Base-by-base conservation (phyloP, 2,113 vertebrate genomes). In the Hepsetus odoe region DNA sequence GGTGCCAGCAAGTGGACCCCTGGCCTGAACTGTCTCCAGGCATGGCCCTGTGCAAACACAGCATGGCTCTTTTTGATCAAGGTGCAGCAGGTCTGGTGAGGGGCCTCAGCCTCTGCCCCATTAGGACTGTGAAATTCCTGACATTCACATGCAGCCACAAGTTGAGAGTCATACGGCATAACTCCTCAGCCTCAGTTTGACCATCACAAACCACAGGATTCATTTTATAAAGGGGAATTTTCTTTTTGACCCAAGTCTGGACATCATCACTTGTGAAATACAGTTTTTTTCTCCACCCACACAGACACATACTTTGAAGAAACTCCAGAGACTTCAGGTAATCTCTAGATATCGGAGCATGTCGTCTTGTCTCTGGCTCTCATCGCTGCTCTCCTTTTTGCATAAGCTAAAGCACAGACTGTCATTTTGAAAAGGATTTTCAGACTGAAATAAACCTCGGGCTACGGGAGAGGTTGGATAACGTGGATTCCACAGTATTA, bases 81-180 rank as follows among this genome's bases (percentile, higher is more conserved):
- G 44, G 69, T 32, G 26, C 28, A 5, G 58, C 66, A 40, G 65
- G 55, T 22, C 65, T 73, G 44, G 42, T 65, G 56, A 74, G 76
- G 78, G 83, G 83, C 83, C 80, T 79, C 24, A 20, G 10, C 55
- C 67, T 78, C 79, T 76, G 82, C 42, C 13, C 66, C 56, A 81
- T 22, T 62, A 81, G 83, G 44, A 76, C 80, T 84, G 56, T 81
- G 77, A 83, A 85, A 82, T 87, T 88, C 87, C 77, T 73, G 72
- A 73, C 82, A 83, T 84, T 85, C 71, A 79, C 69, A 80, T 85
- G 80, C 72, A 56, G 71, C 77, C 72, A 69, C 76, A 82, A 81
- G 82, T 85, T 80, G 76, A 74, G 44, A 46, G 46, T 12, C 67
- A 77, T 32, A 28, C 24, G 10, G 46, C 55, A 26, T 51, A 51